Evolutionary conservation across 2,113 vertebrate genomes (phyloP), one percentile per base, ranked within the genome.

Genomic region (Amazona guildingii): DNA sequence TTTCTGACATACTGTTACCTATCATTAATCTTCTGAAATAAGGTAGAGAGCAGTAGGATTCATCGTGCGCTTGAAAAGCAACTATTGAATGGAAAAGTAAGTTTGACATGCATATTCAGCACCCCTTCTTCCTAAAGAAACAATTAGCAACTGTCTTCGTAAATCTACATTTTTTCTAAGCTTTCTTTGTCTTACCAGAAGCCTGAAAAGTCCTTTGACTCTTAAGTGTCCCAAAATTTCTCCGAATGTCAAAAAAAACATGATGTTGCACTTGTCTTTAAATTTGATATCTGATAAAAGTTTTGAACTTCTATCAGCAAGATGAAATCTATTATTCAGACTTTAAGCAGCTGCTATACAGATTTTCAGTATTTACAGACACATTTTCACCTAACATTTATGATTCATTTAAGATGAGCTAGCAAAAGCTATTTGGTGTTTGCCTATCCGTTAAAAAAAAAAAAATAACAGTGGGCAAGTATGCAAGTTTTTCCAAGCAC

Each of bases 91-190:
- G 27, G 15, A 75, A 79, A 84, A 23, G 4, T 17, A 83, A 63
- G 13, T 31, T 76, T 13, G 89, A 73, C 7, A 52, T 2, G 7
- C 23, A 29, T 29, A 69, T 69, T 69, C 48, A 85, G 11, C 13
- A 85, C 9, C 6, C 20, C 24, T 51, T 41, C 19, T 70, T 80
- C 54, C n/a, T 10, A 80, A 83, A 70, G 9, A 62, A 59, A 13
- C 0, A 72, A 75, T 29, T 1, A 41, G 18, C 4, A 4, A 12
- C 5, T 51, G 2, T 27, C 29, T 73, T 17, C 19, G 5, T 16
- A 31, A 52, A 86, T 4, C 10, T 66, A 35, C 29, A 6, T 41
- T 90, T 72, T 44, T 44, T 33, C 11, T n/a, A 70, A 82, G 37
- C 11, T 77, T 25, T 4, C 23, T 35, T 62, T 41, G n/a, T 35